A percentile compares a stretch with the other conserved stretches of the same genome.
Conservation (phyloP, 2,888 invertebrate species). For the Boloria selene region DNA sequence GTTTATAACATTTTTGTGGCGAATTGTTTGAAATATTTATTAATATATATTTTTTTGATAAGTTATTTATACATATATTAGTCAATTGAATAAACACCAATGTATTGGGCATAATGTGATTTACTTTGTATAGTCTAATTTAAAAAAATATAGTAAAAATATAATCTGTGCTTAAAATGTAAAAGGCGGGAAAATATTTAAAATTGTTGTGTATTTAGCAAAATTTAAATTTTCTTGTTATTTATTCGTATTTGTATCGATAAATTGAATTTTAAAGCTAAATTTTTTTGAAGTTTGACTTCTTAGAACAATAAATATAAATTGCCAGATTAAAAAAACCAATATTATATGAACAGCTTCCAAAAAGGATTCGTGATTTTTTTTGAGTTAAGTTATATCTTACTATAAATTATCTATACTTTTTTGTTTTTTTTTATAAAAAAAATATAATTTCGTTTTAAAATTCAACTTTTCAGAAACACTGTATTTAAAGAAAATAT, state of each 20-base stretch:
- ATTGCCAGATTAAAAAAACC: too few relatives aligned
- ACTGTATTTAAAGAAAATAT: conserved; percentile 2
- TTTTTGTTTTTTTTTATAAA: too few relatives aligned
- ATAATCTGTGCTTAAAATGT: conserved; percentile 14
- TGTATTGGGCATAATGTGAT: not conserved
- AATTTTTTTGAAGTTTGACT: too few relatives aligned
- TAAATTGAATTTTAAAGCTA: not conserved
- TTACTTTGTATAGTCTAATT: conserved; percentile 18
- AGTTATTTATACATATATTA: not conserved
- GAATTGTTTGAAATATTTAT: too few relatives aligned
- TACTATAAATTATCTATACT: too few relatives aligned
- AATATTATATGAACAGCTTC: too few relatives aligned
- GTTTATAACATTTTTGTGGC: too few relatives aligned
- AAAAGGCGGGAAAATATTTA: conserved; percentile 21
- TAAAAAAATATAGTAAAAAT: conserved; percentile 3
- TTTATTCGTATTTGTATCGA: conserved; percentile 1
- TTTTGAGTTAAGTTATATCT: too few relatives aligned
- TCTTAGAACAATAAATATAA: too few relatives aligned
- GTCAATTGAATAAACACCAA: conserved; percentile 6
- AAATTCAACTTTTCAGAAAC: conserved; percentile 9
- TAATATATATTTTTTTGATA: not conserved
- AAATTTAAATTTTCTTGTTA: conserved; percentile 18
- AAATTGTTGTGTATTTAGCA: conserved; percentile 29
- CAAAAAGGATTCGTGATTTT: too few relatives aligned
- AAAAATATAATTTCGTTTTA: too few relatives aligned